Evolutionary conservation across 1,140 invertebrate species (phyloP).

Genomic region (Radopholus similis): DNA sequence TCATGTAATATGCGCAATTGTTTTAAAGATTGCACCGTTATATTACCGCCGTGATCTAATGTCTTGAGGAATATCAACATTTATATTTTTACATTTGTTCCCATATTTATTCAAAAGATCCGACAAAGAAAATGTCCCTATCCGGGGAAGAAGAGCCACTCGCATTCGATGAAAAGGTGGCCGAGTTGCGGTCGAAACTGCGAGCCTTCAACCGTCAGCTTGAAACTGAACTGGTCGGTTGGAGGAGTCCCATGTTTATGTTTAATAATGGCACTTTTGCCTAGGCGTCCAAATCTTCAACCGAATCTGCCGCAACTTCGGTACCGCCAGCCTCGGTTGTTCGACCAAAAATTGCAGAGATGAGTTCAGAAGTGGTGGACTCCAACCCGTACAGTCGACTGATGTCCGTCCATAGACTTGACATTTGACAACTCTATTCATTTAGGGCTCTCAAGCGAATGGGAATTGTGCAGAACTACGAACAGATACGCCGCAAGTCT

Average conservation of each 20-base stretch:
- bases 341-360: constrained; percentile 63
- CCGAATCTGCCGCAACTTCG: neutral
- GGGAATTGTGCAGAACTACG: constrained; percentile 98
- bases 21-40: neutral
- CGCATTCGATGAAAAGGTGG: neutral
- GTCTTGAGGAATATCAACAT: neutral
- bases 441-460: constrained; percentile 75
- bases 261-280: neutral
- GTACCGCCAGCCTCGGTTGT: neutral
- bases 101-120: neutral
- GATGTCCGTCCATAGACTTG: constrained; percentile 71
- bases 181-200: neutral
- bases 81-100: neutral
- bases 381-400: constrained; percentile 97
- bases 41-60: neutral
- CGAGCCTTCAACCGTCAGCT: neutral
- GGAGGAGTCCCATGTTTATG: neutral
- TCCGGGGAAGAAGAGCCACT: no score
- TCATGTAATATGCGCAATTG: neutral
- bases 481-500: constrained; percentile 80
- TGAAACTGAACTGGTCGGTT: neutral
- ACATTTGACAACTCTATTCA: neutral
- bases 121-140: no score
- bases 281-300: neutral
- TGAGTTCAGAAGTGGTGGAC: constrained; percentile 90